Base-by-base conservation (phyloP, 2,797 vertebrate species). In the Sebastes taczanowskii region DNA sequence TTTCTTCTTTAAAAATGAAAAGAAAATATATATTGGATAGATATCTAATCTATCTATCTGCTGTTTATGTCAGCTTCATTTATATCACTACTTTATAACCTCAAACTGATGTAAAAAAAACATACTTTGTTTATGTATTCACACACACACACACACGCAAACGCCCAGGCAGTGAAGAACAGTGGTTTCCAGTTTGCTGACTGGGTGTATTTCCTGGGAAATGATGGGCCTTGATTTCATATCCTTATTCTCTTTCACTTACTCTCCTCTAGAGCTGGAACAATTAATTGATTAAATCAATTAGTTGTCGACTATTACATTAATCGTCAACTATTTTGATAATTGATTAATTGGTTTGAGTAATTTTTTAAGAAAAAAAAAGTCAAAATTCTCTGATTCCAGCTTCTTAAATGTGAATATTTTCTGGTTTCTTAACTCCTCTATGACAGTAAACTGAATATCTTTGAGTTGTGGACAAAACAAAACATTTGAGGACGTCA, bases 181-280 rank as follows among this genome's bases (percentile, higher is more conserved):
- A 71, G 68, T 23, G 38, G 49, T 79, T 32, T 82, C 71, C 9
- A 78, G 79, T 86, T 89, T 87, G 77, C 62, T 80, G 78, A 84
- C 34, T 82, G 11, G n/a, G 53, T 60, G 30, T 5, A 62, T 59
- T 83, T 77, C 52, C 32, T 22, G 13, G 76, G 68, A 88, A 85
- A 90, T 74, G 74, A 84, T 67, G 55, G 7, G n/a, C 58, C 71
- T 85, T 84, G 73, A 86, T 91, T 90, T 88, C 16, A 73, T 66
- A 4, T 0, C 16, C 71, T 49, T 18, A 64, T 71, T 56, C 25
- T 27, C 52, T 25, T 25, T 71, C 34, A 13, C 23, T 38, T 23
- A 29, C 32, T 42, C n/a, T 69, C 7, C 20, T 58, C 18, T n/a
- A 11, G 5, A 38, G 38, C 38, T 38, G 38, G 38, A 38, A 38